Conservation (phyloP, 2,888 invertebrate species). For the Steromphala cineraria region DNA sequence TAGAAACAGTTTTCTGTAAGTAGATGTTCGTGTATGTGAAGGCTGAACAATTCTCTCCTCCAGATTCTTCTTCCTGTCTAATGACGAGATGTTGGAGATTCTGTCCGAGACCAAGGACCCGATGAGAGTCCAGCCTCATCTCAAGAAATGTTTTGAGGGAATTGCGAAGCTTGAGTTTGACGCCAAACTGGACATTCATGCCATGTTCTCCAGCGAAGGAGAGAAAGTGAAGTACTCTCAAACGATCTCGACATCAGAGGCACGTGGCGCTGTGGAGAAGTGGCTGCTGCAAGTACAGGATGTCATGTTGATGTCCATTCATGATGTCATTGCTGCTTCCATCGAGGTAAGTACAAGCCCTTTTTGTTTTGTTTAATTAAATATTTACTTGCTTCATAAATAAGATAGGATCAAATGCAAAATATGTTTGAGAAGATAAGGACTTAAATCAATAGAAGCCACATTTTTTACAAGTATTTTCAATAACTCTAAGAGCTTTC, state of each 20-base stretch:
- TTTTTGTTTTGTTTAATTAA: no score
- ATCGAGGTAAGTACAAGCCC: constrained; percentile 64
- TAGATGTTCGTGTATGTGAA: no score
- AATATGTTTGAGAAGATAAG: neutral
- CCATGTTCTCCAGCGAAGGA: constrained; percentile 88
- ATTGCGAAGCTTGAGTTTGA: constrained; percentile 91
- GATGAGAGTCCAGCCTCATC: constrained; percentile 74
- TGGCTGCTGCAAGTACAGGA: constrained; percentile 89
- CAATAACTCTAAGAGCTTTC: no score
- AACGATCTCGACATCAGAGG: constrained; percentile 87
- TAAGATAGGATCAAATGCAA: no score
- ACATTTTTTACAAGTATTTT: no score
- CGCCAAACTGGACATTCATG: constrained; percentile 89
- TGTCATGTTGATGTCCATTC: constrained; percentile 85
- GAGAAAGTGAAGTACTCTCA: constrained; percentile 85
- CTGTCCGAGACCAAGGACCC: constrained; percentile 76
- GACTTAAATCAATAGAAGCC: no score
- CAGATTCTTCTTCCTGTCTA: constrained; percentile 76
- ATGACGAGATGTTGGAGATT: constrained; percentile 76
- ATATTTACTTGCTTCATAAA: neutral
- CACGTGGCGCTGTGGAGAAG: constrained; percentile 87
- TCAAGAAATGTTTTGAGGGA: constrained; percentile 80
- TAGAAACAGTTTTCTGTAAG: no score
- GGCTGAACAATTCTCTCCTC: neutral
- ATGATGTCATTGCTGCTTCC: constrained; percentile 81